Evolutionary conservation across 2,797 vertebrate species (phyloP), one percentile per base, ranked within the genome.

Genomic region (Poliocrania exsul): DNA sequence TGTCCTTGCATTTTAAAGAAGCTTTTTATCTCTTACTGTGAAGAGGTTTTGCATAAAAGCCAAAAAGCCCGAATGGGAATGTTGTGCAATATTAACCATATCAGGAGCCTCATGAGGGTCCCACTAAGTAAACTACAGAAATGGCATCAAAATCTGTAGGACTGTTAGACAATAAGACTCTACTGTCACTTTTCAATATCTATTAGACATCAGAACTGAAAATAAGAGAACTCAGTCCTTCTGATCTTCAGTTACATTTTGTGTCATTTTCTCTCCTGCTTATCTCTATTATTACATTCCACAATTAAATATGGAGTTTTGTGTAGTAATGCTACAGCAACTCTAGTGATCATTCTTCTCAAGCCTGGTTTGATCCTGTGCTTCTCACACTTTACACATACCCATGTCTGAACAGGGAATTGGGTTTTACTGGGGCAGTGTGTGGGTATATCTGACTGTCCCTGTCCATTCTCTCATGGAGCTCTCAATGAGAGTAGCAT

Each of bases 51-150:
- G 23, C 56, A 57, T 62, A 71, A 72, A 86, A 90, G 15, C 29
- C 23, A 82, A 31, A 92, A 88, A 65, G 47, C 60, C 51, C 79
- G 54, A n/a, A 70, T 95, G 90, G 96, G 75, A 90, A 71, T 49
- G 26, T 37, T 93, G 58, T 91, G 66, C 71, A 79, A 33, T 67
- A 80, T 35, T 88, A 72, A 91, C 50, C 46, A 6, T 72, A 61
- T 83, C 35, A 84, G 58, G 40, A 74, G 25, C 24, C 29, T 88
- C 35, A 7, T 80, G 54, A 54, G 16, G 81, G 50, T 47, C 46
- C 47, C 67, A 31, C 70, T 26, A 58, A 81, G 28, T n/a, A 69
- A 72, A n/a, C 23, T 84, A 38, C 44, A 91, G 15, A 81, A 95
- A 81, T 31, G 35, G 19, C 50, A 75, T 78, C 53, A 88, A 71